Evolutionary conservation across 2,888 invertebrate species (phyloP).

Genomic region (Drosophila paranaensis): DNA sequence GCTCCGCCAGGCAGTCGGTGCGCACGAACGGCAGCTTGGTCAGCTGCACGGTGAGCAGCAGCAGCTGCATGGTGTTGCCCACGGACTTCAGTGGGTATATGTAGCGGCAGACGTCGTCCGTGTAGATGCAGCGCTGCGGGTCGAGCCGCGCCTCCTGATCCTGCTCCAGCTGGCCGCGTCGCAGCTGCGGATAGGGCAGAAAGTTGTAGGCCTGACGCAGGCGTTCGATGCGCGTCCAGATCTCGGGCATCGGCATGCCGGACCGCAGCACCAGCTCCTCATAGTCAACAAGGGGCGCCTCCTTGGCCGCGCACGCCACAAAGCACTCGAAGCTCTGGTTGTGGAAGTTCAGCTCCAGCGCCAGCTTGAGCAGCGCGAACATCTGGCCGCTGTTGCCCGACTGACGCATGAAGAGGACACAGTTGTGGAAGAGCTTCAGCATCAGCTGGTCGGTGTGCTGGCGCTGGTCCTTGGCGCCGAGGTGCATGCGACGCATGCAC

Average conservation of each 20-base stretch:
- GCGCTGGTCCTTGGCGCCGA: slow-evolving; percentile 44
- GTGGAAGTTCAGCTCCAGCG: slow-evolving; percentile 88
- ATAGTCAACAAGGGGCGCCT: slow-evolving; percentile 85
- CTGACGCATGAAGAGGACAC: slow-evolving; percentile 87
- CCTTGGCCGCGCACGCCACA: slow-evolving; percentile 74
- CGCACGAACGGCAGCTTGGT: slow-evolving; percentile 87
- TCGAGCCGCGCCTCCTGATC: slow-evolving; percentile 85
- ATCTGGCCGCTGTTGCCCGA: slow-evolving; percentile 91
- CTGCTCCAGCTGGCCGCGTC: background rate
- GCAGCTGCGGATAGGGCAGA: slow-evolving; percentile 86
- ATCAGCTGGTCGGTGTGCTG: slow-evolving; percentile 73
- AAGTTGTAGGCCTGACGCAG: slow-evolving; percentile 90
- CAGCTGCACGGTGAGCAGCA: slow-evolving; percentile 86
- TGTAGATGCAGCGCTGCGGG: slow-evolving; percentile 88
- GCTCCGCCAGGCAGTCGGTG: slow-evolving; percentile 84
- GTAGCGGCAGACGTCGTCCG: slow-evolving; percentile 88
- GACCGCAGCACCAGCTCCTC: slow-evolving; percentile 88
- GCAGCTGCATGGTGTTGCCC: slow-evolving; percentile 87
- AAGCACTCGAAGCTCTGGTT: slow-evolving; percentile 82
- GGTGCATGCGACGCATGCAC: slow-evolving; percentile 84
- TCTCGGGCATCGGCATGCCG: slow-evolving; percentile 89
- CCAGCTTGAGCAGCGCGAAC: slow-evolving; percentile 89
- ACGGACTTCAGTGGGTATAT: slow-evolving; percentile 88
- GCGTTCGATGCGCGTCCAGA: slow-evolving; percentile 91
- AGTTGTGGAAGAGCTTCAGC: slow-evolving; percentile 85